Percentiles rank a stretch among this genome's conserved stretches.
Conservation (phyloP, 2,888 invertebrate species). For the Heliconius ethilla region DNA sequence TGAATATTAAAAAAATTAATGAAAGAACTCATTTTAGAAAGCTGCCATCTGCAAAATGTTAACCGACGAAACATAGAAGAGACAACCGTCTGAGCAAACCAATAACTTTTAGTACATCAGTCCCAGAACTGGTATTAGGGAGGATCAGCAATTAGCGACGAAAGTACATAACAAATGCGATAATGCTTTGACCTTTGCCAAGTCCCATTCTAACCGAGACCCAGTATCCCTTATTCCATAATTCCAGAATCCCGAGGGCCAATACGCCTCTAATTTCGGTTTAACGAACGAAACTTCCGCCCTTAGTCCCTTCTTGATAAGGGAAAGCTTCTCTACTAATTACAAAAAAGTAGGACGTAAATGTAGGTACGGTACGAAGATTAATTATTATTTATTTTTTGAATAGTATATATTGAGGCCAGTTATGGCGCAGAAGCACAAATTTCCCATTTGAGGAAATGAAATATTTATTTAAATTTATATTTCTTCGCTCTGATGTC, state of each 20-base stretch:
- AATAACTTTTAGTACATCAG: slow-evolving; percentile 31
- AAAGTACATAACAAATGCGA: slow-evolving; percentile 48
- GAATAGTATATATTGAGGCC: no score
- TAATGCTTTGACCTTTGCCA: slow-evolving; percentile 66
- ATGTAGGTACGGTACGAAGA: neutral
- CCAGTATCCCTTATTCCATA: slow-evolving; percentile 61
- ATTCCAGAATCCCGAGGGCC: slow-evolving; percentile 61
- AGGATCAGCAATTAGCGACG: slow-evolving; percentile 37
- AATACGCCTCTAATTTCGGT: slow-evolving; percentile 74
- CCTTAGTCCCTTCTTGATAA: slow-evolving; percentile 67
- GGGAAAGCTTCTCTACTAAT: slow-evolving; percentile 62
- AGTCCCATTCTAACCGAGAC: slow-evolving; percentile 64
- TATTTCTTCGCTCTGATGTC: no score
- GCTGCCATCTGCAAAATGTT: neutral
- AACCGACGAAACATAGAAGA: neutral
- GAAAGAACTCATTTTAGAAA: no score
- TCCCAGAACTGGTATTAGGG: slow-evolving; percentile 41
- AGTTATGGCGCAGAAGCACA: no score
- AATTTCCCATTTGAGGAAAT: no score
- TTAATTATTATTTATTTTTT: no score
- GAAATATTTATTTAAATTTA: no score
- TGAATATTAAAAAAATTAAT: no score
- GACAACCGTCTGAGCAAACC: neutral
- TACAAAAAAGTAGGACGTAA: slow-evolving; percentile 45
- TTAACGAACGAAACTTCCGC: slow-evolving; percentile 73